Conservation (phyloP, 2,113 vertebrate species). For the Carassius carassius region DNA sequence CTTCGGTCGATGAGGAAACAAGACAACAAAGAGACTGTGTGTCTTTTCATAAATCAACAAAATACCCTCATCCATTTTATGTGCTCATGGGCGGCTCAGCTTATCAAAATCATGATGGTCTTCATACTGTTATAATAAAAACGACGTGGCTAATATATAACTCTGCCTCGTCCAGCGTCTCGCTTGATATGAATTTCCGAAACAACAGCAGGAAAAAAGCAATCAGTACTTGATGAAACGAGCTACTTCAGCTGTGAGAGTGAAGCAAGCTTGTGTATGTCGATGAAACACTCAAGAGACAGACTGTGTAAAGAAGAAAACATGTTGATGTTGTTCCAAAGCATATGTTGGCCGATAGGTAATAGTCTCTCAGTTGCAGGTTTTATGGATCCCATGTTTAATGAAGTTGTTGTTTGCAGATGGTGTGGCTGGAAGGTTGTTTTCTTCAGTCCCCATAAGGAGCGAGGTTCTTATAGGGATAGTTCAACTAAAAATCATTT, state of each 20-base stretch:
- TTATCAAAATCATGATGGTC: slow-evolving; percentile 29
- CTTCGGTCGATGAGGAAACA: slow-evolving; percentile 17
- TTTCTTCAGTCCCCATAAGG: not conserved
- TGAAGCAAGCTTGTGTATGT: not conserved
- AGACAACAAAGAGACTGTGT: slow-evolving; percentile 22
- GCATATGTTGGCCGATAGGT: not conserved
- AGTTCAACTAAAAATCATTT: not conserved
- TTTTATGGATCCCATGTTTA: not conserved
- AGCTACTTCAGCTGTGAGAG: slow-evolving; percentile 5
- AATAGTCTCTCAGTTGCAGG: not conserved
- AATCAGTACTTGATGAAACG: slow-evolving; percentile 5
- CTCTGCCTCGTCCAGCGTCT: not conserved
- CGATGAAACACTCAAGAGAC: slow-evolving; percentile 8
- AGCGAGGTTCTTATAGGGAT: not conserved
- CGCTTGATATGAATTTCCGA: not conserved
- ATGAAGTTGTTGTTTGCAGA: not conserved
- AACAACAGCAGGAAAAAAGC: slow-evolving; percentile 20
- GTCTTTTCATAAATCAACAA: slow-evolving; percentile 46
- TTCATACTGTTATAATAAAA: not conserved
- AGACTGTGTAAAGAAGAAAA: not conserved
- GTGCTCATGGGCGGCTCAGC: not conserved
- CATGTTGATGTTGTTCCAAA: not conserved
- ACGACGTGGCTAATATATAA: not conserved
- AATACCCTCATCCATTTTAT: slow-evolving; percentile 35
- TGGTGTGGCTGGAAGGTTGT: not conserved